These are phyloP conservation scores for Rhinolophus ferrumequinum DNA, from an alignment of 2,113 vertebrate genomes.

Conservation along the genomic window DNA sequence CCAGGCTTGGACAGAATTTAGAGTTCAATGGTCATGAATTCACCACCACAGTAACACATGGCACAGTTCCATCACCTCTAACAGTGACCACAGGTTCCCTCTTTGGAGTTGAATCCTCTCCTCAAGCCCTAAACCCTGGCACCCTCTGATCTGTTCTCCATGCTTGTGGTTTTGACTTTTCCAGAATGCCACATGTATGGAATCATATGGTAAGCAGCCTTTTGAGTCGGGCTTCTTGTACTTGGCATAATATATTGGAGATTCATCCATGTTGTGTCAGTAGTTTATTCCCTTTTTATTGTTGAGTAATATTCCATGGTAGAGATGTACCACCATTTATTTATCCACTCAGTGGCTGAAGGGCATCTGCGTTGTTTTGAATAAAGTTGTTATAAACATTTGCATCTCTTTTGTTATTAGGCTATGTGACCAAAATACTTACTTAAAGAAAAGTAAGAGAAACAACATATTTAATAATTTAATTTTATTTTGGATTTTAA, in stretches of 20 bases:
- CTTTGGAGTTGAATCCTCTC: neutral
- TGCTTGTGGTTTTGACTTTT: neutral
- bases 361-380: neutral
- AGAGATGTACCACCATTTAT: neutral
- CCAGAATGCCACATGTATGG: neutral
- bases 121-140: neutral
- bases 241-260: neutral
- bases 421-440: neutral
- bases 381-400: neutral
- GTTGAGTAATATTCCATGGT: neutral
- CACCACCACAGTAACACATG: neutral
- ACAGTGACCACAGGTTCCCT: neutral
- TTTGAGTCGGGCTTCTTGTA: neutral
- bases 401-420: neutral
- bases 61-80: neutral
- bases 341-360: neutral
- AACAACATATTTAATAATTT: neutral
- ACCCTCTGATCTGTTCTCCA: neutral
- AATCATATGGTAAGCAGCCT: neutral
- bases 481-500: slow-evolving; percentile 29
- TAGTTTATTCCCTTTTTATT: neutral
- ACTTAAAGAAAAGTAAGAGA: neutral
- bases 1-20: neutral
- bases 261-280: neutral
- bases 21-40: neutral